Conservation (phyloP, 2,888 invertebrate species). For the Aporophyla lueneburgensis region DNA sequence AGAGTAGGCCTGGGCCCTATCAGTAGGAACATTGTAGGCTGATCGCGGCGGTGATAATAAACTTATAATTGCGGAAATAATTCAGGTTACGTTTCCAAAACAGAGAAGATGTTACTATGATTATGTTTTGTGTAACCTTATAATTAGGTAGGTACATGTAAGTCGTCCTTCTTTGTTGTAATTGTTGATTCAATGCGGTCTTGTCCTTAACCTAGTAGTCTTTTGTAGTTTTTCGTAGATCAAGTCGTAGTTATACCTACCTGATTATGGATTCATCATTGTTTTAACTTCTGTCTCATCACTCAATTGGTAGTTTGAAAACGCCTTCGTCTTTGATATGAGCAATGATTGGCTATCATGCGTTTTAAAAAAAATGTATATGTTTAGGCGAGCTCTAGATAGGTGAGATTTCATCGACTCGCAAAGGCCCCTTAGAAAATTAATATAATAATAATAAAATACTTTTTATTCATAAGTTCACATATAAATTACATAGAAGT, state of each 20-base stretch:
- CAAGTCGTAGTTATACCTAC: constrained; percentile 1
- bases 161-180: neutral
- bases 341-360: constrained; percentile 17
- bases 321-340: constrained; percentile 4
- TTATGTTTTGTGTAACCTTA: neutral
- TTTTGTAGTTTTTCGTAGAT: constrained; percentile 23
- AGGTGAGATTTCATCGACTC: no score
- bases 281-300: neutral
- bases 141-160: neutral
- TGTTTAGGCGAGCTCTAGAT: no score
- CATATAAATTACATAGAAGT: no score
- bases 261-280: constrained; percentile 33
- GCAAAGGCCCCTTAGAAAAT: no score
- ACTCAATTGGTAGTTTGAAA: neutral
- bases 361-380: neutral
- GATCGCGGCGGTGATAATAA: neutral
- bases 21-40: no score
- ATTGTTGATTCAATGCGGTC: constrained; percentile 1
- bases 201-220: constrained; percentile 28
- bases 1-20: no score
- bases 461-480: no score
- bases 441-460: no score
- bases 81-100: neutral
- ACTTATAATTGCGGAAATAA: neutral
- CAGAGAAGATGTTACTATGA: no score